phyloP scores from a whole-genome alignment of 2,888 invertebrate species.

The Brachypalpus laphriformis region DNA sequence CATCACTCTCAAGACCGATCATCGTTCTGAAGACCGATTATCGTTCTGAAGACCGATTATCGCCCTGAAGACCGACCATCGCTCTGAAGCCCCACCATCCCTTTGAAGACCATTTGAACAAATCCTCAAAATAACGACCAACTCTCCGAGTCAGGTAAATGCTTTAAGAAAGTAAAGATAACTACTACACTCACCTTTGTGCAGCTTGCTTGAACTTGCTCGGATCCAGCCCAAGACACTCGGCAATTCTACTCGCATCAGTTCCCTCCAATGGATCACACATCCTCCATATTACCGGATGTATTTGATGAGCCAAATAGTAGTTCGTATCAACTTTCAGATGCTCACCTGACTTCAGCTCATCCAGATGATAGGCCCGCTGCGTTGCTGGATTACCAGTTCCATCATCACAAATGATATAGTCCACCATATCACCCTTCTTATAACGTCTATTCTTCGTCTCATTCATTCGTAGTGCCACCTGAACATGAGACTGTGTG shows the following conservation, averaged over 20 bases:
- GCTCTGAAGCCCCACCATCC: no score
- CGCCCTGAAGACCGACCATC: no score
- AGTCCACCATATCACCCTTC: conserved; percentile 97
- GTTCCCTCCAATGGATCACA: conserved; percentile 98
- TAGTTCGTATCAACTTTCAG: conserved; percentile 93
- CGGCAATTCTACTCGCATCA: conserved; percentile 94
- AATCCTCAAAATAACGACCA: no score
- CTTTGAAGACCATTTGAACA: no score
- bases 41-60: no score
- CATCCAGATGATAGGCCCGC: conserved; percentile 96
- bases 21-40: no score
- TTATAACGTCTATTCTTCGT: conserved; percentile 92
- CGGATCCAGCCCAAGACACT: conserved; percentile 91
- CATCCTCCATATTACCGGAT: conserved; percentile 97
- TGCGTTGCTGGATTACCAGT: conserved; percentile 91
- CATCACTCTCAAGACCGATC: no score
- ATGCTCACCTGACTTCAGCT: conserved; percentile 88
- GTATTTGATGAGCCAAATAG: conserved; percentile 97
- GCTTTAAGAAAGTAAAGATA: no score
- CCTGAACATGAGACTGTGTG: conserved; percentile 93
- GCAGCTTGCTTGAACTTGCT: conserved; percentile 82
- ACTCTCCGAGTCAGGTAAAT: no score
- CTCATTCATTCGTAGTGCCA: conserved; percentile 93
- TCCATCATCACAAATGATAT: conserved; percentile 97
- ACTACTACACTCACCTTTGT: conserved; percentile 79